These are phyloP conservation scores for Ceratitis capitata DNA, from an alignment of 1,140 invertebrate genomes.

Conservation along the genomic window DNA sequence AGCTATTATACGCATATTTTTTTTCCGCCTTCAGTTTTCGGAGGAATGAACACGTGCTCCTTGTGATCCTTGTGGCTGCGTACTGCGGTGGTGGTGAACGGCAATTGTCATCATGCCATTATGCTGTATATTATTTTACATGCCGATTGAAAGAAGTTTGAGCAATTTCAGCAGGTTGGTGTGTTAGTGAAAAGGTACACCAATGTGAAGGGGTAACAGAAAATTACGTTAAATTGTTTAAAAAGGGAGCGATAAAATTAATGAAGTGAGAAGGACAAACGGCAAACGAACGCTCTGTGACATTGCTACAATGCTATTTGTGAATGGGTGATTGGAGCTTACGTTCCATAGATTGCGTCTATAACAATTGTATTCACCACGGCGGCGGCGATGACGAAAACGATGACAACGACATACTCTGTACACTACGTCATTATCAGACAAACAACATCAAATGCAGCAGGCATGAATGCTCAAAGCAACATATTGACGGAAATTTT, in stretches of 20 bases:
- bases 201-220: neutral
- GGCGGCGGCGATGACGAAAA: neutral
- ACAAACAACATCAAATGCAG: neutral
- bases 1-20: neutral
- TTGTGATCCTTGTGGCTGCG: neutral
- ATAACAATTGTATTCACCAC: neutral
- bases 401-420: neutral
- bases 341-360: neutral
- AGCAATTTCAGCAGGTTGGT: too few relatives aligned
- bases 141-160: neutral
- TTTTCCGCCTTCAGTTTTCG: neutral
- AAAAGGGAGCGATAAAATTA: constrained; percentile 25
- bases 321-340: neutral
- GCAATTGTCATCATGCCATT: neutral
- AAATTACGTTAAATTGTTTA: constrained; percentile 33
- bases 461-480: neutral
- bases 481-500: neutral
- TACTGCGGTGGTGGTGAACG: neutral
- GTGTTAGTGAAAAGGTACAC: neutral
- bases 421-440: neutral
- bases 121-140: neutral
- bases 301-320: neutral
- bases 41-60: neutral
- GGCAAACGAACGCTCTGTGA: neutral
- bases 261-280: constrained; percentile 15